Evolutionary conservation across 2,113 vertebrate genomes (phyloP).

Genomic region (Hyperopisus bebe): DNA sequence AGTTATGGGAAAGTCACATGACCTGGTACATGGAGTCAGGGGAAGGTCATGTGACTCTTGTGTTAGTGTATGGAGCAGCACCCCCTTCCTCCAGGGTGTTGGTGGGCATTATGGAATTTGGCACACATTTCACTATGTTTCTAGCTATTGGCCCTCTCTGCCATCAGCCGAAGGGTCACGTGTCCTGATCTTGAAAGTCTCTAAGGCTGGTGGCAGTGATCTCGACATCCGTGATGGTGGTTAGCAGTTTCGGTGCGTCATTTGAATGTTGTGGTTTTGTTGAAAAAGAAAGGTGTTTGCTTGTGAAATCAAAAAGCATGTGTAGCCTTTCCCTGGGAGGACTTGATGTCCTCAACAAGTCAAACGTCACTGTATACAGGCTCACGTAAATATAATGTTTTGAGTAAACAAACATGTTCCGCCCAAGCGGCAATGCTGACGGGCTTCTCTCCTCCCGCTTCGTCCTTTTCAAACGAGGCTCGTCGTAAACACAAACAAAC

Average conservation of each 20-base stretch:
- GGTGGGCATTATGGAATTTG: neutral
- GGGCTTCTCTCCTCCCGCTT: conserved; percentile 18
- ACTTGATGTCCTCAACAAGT: neutral
- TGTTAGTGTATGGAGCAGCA: neutral
- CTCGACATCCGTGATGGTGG: neutral
- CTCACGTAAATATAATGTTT: conserved; percentile 18
- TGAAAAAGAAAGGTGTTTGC: neutral
- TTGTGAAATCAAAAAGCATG: neutral
- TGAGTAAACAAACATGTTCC: conserved; percentile 14
- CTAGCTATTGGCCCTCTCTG: neutral
- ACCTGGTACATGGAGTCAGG: neutral
- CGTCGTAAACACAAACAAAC: conserved; percentile 37
- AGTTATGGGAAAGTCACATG: neutral
- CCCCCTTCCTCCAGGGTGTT: neutral
- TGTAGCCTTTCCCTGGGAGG: neutral
- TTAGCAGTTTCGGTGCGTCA: neutral
- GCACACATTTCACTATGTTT: neutral
- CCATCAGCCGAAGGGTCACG: neutral
- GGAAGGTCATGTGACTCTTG: neutral
- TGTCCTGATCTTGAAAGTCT: neutral
- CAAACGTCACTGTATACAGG: neutral
- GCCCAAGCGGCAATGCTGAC: neutral
- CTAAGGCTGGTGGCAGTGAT: neutral
- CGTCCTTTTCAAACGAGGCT: conserved; percentile 19
- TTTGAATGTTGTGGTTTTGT: neutral